Percentiles rank a stretch among this genome's conserved stretches.
phyloP scores from a whole-genome alignment of 2,888 invertebrate species.

The Drosophila formosana region DNA sequence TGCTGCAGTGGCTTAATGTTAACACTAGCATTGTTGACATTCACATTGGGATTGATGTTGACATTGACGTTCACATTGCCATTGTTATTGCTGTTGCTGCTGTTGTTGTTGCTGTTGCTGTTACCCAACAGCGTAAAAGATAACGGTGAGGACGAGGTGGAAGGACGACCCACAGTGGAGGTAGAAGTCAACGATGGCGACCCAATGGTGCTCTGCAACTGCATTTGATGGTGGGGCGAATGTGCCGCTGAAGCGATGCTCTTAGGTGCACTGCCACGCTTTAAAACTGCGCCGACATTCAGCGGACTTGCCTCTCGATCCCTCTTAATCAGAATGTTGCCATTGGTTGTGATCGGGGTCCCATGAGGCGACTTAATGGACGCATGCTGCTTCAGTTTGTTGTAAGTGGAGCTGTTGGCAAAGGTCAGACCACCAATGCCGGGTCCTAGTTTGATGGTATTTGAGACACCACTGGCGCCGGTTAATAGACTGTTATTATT shows the following conservation, averaged over 20 bases:
- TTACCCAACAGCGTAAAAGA: conserved; percentile 31
- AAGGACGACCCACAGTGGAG: conserved; percentile 34
- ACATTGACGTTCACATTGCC: conserved; percentile 19
- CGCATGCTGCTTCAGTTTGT: conserved; percentile 83
- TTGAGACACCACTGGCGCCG: conserved; percentile 59
- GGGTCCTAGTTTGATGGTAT: conserved; percentile 84
- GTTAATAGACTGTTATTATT: conserved; percentile 44
- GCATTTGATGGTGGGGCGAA: conserved; percentile 73
- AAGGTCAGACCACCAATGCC: conserved; percentile 85
- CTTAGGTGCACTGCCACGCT: conserved; percentile 78
- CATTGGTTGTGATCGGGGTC: conserved; percentile 72
- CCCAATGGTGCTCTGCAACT: conserved; percentile 49
- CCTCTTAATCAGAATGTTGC: conserved; percentile 78
- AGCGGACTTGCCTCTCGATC: conserved; percentile 83
- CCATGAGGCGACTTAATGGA: conserved; percentile 72
- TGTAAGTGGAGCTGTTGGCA: conserved; percentile 84
- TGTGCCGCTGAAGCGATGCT: conserved; percentile 82
- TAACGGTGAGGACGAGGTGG: conserved; percentile 51
- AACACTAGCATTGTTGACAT: background rate
- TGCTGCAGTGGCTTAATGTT: conserved; percentile 77
- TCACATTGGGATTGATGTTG: conserved; percentile 6
- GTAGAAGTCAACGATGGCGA: conserved; percentile 61
- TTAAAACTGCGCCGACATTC: conserved; percentile 40
- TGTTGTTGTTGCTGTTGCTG: conserved; percentile 21
- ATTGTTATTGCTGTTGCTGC: conserved; percentile 38